Evolutionary conservation across 2,888 invertebrate genomes (phyloP), one percentile per base, ranked within the genome.

Genomic region (Piscicola geometra): DNA sequence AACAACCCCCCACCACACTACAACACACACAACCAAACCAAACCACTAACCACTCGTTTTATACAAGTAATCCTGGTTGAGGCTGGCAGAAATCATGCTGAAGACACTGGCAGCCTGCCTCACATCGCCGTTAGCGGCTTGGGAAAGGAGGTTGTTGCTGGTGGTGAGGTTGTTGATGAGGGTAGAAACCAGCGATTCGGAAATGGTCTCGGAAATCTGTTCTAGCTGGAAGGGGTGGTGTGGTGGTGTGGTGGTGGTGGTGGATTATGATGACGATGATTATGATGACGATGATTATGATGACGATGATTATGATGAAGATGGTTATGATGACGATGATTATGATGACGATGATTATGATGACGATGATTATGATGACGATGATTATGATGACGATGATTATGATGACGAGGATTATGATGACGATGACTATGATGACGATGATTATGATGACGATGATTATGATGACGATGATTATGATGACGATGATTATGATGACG

Each of bases 211-310:
- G 3, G 41, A 56, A 67, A 73, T 64, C 25, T 52, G 66, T 28
- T 35, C 32, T 15, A 78, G 75, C 76, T 78, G 36, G 1, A 66
- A 66, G 9, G 5, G 0, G 25, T 21, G 60, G 82, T 81, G 77
- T 75, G n/a, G n/a, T 15, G 25, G 60, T 25, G 60, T 56, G 21
- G 25, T 56, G 25, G 60, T 15, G 60, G 60, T 21, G 3, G 21
- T 56, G 21, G 3, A 21, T 3, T 56, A n/a, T 56, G 60, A 21
- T 25, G n/a, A 15, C n/a, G 41, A 9, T 41, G 41, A 9, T 41
- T 5, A 41, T 41, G 41, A 15, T 9, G n/a, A n/a, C 15, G 41
- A 41, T 41, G 41, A 41, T 5, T 9, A 41, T 41, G 41, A 5
- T 9, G 41, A 41, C 15, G 41, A 41, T 41, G 15, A 41, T 5